These are phyloP conservation scores for Callimorpha dominula DNA, from an alignment of 2,888 invertebrate genomes.

Conservation along the genomic window DNA sequence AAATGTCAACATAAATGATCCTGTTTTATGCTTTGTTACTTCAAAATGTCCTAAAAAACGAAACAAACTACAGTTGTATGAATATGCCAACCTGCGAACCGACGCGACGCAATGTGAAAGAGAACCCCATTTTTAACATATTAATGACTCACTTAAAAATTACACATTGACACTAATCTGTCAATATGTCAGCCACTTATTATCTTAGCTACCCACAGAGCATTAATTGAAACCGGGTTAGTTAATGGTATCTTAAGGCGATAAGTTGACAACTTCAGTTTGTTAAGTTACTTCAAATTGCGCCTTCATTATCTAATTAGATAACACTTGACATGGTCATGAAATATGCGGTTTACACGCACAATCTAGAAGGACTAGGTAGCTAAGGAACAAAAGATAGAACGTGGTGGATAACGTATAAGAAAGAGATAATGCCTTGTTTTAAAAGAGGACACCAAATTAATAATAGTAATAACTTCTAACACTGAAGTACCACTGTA, in stretches of 20 bases:
- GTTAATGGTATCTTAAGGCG: constrained; percentile 16
- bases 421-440: too few species aligned
- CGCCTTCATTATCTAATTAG: not conserved
- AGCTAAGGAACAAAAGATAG: not conserved
- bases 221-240: constrained; percentile 17
- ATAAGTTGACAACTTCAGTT: constrained; percentile 3
- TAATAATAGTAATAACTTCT: not conserved
- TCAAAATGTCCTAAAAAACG: too few species aligned
- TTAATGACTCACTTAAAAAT: constrained; percentile 11
- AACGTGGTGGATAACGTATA: not conserved
- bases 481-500: not conserved
- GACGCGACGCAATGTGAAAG: too few species aligned
- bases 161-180: constrained; percentile 12
- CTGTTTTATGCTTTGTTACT: too few species aligned
- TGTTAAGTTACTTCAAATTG: constrained; percentile 1
- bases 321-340: not conserved
- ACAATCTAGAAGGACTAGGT: not conserved
- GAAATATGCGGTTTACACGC: not conserved
- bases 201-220: constrained; percentile 13
- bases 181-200: constrained; percentile 19
- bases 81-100: not conserved
- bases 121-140: not conserved
- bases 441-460: not conserved
- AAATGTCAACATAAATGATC: too few species aligned
- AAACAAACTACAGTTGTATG: not conserved